Evolutionary conservation across 2,113 vertebrate species (phyloP), one percentile per base, ranked within the genome.

Genomic region (Carollia perspicillata): DNA sequence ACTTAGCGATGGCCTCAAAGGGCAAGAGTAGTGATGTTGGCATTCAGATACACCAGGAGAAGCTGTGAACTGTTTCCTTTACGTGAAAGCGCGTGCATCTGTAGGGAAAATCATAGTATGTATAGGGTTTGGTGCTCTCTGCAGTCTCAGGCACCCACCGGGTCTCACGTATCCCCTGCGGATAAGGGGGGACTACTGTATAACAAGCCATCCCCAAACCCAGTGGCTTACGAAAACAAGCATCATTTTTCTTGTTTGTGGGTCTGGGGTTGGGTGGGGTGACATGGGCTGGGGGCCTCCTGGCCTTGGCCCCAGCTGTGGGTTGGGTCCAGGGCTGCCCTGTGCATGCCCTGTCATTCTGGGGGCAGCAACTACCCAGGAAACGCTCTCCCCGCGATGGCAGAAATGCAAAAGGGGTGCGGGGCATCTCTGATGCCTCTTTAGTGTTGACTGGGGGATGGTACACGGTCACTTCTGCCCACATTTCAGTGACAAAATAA

Each of bases 321-420:
- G n/a, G 17, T 28, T 85, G 35, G 71, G 16, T 33, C 69, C n/a
- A 28, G 74, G 16, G 66, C 90, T 33, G 13, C 4, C 37, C 78
- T 49, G 10, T 30, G 3, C 0, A 0, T 42, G 26, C 65, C 83
- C 53, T 4, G 5, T 55, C 42, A 2, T 28, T 22, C 33, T 49
- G 35, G 44, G 40, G 23, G 23, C 51, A 35, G n/a, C n/a, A 4
- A 37, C 63, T 37, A 33, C 47, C 22, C 4, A 0, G 23, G 49
- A 55, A 4, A 49, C n/a, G 28, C 55, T 44, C 79, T 86, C 40
- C 14, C 0, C 22, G 9, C 12, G 8, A 5, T 23, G 65, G 84
- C 12, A 42, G 69, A 94, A 37, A 84, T 16, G 14, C 33, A 37
- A n/a, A 65, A 66, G 16, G 11, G 8, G 2, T 23, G 69, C n/a